Percentiles rank a stretch among this genome's conserved stretches.
Conservation (phyloP, 2,888 invertebrate genomes). For the Drosophila basisetae region DNA sequence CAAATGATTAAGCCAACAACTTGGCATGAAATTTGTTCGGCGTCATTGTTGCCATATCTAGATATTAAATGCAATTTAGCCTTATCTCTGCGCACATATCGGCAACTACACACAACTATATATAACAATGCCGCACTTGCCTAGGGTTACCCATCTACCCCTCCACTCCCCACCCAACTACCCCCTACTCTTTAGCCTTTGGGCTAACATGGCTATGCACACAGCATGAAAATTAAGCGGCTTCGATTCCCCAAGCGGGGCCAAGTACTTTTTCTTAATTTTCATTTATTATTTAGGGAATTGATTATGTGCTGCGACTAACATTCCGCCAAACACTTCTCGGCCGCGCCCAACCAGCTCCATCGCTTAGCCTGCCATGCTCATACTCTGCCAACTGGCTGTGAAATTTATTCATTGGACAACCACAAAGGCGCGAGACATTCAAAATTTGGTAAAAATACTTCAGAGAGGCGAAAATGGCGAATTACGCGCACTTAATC, state of each 20-base stretch:
- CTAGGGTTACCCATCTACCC: background rate
- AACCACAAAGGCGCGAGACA: conserved; percentile 42
- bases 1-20: conserved; percentile 72
- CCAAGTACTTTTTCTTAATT: conserved; percentile 49
- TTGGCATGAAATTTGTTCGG: conserved; percentile 61
- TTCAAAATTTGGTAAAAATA: conserved; percentile 35
- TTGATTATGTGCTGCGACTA: conserved; percentile 57
- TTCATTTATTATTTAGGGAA: conserved; percentile 70
- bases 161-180: background rate
- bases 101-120: conserved; percentile 12
- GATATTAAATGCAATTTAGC: conserved; percentile 56
- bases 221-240: conserved; percentile 54
- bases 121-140: background rate
- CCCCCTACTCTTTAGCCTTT: background rate
- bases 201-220: conserved; percentile 8
- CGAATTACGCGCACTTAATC: conserved; percentile 61
- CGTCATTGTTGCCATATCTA: conserved; percentile 15
- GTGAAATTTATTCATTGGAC: conserved; percentile 70
- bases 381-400: conserved; percentile 29
- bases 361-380: background rate
- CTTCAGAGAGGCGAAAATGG: conserved; percentile 48
- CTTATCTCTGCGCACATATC: conserved; percentile 23
- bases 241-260: conserved; percentile 53
- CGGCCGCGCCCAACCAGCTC: background rate
- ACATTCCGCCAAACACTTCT: conserved; percentile 12